phyloP scores from a whole-genome alignment of 2,113 vertebrate species.

The Rana temporaria region DNA sequence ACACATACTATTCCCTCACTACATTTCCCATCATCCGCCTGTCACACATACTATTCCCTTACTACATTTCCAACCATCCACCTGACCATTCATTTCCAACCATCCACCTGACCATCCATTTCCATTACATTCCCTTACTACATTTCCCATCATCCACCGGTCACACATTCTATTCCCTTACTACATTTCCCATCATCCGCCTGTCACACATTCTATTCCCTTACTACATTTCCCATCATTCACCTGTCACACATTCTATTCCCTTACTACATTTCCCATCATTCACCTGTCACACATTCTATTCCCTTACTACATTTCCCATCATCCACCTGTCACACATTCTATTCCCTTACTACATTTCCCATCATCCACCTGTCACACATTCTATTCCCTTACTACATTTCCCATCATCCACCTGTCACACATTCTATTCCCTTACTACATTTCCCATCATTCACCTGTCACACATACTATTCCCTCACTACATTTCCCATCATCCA shows the following conservation, averaged over 20 bases:
- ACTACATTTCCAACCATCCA: no score
- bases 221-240: not conserved
- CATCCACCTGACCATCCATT: no score
- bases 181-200: not conserved
- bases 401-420: not conserved
- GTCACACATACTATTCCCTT: not conserved
- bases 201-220: no score
- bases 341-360: no score
- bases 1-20: not conserved
- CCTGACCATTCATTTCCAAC: no score
- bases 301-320: no score
- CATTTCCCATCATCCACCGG: no score
- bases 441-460: not conserved
- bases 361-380: not conserved
- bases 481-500: not conserved
- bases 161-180: not conserved
- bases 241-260: no score
- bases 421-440: no score
- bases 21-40: not conserved
- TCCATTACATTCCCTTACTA: no score
- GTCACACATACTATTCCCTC: not conserved
- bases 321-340: not conserved
- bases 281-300: not conserved
- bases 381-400: no score
- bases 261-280: no score